phyloP scores from a whole-genome alignment of 1,140 invertebrate species.

The Bombus superbus region DNA sequence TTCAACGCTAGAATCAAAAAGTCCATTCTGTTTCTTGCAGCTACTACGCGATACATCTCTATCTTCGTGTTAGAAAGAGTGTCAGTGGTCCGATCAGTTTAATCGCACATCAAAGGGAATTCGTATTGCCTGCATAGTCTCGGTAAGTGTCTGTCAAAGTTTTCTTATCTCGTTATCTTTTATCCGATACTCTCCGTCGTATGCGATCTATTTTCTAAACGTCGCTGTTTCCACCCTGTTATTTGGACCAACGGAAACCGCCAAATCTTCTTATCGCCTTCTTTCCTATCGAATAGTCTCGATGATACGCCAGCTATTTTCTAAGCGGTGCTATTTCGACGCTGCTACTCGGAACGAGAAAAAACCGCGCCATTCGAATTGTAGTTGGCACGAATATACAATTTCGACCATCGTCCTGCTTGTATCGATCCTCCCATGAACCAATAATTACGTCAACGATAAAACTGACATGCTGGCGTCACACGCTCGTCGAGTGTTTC shows the following conservation, averaged over 20 bases:
- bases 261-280: no score
- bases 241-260: not conserved
- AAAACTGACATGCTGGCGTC: constrained; percentile 47
- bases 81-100: not conserved
- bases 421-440: constrained; percentile 49
- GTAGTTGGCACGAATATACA: constrained; percentile 18
- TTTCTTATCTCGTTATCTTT: no score
- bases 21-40: not conserved
- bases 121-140: not conserved
- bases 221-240: no score
- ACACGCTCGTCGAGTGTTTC: constrained; percentile 21
- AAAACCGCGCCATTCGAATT: not conserved
- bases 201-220: not conserved
- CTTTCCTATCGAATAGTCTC: not conserved
- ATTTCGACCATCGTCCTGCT: not conserved
- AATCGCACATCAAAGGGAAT: no score
- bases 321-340: not conserved
- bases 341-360: not conserved
- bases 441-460: constrained; percentile 47
- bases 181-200: not conserved
- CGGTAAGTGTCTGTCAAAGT: constrained; percentile 9
- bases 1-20: not conserved
- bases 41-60: not conserved
- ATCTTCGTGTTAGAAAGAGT: not conserved
- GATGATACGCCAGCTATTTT: not conserved